Evolutionary conservation across 2,113 vertebrate genomes (phyloP), one percentile per base, ranked within the genome.

Genomic region (Aplodontia rufa): DNA sequence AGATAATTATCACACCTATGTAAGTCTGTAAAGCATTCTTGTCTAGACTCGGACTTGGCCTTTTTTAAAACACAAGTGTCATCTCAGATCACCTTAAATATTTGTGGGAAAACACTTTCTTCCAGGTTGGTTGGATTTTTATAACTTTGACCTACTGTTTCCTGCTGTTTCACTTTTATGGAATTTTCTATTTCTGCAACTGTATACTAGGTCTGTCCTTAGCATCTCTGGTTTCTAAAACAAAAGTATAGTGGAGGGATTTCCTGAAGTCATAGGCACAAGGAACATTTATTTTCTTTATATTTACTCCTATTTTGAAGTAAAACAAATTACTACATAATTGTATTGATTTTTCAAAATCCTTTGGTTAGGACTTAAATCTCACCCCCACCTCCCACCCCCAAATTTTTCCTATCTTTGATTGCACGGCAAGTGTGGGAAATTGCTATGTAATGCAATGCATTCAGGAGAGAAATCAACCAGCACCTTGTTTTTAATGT

Each of bases 301-400:
- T 84, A 80, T 40, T 91, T 45, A 78, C 17, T 66, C 22, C 13
- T 0, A 13, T 60, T 85, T 64, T 32, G 86, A 80, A 91, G 62
- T 2, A 60, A 89, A 96, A 55, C 69, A 71, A 71, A 35, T 64
- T 6, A 49, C 62, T 86, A 32, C 49, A 8, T 53, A 66, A 89
- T 64, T 72, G 86, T 89, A 91, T n/a, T 79, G 62, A 53, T 93
- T 93, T 75, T 76, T n/a, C 24, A 91, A 75, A 87, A 92, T 71
- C 26, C n/a, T 66, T 90, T 80, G 58, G 40, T n/a, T 49, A 62
- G 6, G 24, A 94, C 42, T 95, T 89, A 60, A 42, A 51, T 49
- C n/a, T 72, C 28, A n/a, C n/a, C 49, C 22, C 49, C 37, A 22
- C 22, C 30, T 11, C 40, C 35, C 35, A 24, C 13, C 30, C 35